Conservation (phyloP, 2,797 vertebrate species). For the Sparus aurata region DNA sequence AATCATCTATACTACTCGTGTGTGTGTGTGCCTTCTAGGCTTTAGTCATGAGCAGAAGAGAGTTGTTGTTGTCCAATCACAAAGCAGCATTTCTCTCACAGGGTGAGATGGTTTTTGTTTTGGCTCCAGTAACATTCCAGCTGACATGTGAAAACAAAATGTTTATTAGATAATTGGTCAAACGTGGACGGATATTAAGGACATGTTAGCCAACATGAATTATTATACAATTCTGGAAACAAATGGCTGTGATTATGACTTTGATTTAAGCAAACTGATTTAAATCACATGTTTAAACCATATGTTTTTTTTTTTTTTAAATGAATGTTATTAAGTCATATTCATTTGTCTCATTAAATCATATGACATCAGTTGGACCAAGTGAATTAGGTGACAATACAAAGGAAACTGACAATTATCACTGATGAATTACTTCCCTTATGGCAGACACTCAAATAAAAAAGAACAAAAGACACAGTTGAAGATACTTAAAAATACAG, state of each 20-base stretch:
- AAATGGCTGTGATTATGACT: not conserved
- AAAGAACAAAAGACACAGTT: not conserved
- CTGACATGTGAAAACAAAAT: not conserved
- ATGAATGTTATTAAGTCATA: not conserved
- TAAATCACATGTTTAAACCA: not conserved
- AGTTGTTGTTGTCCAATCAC: not conserved
- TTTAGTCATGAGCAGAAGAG: not conserved
- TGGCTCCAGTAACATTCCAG: not conserved
- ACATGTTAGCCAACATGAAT: not conserved
- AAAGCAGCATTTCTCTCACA: not conserved
- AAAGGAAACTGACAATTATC: not conserved
- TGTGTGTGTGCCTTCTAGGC: not conserved
- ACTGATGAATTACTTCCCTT: not conserved
- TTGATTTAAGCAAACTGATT: not conserved
- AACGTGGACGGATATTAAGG: not conserved
- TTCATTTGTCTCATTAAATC: slow-evolving; percentile 1
- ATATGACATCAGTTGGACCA: not conserved
- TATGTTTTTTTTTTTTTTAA: not conserved
- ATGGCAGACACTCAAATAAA: not conserved
- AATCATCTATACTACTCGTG: too few species aligned
- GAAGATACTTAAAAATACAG: too few species aligned
- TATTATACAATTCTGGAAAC: not conserved
- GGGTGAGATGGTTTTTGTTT: not conserved
- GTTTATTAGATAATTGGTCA: slow-evolving; percentile 14
- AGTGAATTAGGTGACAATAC: not conserved